Conservation (phyloP, 2,888 invertebrate genomes). For the Temnothorax ravouxi region DNA sequence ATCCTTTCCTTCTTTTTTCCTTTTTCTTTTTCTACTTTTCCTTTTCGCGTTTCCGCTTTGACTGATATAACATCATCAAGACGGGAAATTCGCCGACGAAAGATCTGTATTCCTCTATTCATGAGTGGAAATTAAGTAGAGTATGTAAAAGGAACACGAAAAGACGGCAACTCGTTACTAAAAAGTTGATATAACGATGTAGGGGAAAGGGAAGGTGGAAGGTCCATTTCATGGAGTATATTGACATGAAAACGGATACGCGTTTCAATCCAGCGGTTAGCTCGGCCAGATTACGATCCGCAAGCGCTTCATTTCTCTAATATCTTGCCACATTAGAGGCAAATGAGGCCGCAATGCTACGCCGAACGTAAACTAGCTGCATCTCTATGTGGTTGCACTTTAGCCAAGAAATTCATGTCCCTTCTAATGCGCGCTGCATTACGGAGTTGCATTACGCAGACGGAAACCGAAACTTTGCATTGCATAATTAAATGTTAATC, state of each 20-base stretch:
- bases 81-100: slow-evolving; percentile 55
- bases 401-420: slow-evolving; percentile 20
- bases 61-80: slow-evolving; percentile 25
- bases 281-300: slow-evolving; percentile 52
- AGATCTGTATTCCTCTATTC: slow-evolving; percentile 59
- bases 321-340: slow-evolving; percentile 46
- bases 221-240: slow-evolving; percentile 40
- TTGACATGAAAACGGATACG: slow-evolving; percentile 58
- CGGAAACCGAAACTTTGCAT: neutral
- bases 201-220: neutral
- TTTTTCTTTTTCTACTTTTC: neutral
- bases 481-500: slow-evolving; percentile 12
- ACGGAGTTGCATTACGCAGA: neutral
- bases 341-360: slow-evolving; percentile 47
- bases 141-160: slow-evolving; percentile 59
- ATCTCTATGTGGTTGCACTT: slow-evolving; percentile 11
- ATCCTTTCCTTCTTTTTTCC: no score
- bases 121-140: slow-evolving; percentile 74
- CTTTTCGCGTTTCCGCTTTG: neutral
- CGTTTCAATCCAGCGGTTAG: slow-evolving; percentile 53
- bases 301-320: slow-evolving; percentile 49
- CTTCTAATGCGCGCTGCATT: neutral
- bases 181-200: slow-evolving; percentile 13
- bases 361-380: slow-evolving; percentile 24
- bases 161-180: slow-evolving; percentile 53